Percentiles rank a stretch among this genome's conserved stretches.
Evolutionary conservation across 1,140 invertebrate species (phyloP).

Genomic region (Scaptodrosophila lebanonensis): DNA sequence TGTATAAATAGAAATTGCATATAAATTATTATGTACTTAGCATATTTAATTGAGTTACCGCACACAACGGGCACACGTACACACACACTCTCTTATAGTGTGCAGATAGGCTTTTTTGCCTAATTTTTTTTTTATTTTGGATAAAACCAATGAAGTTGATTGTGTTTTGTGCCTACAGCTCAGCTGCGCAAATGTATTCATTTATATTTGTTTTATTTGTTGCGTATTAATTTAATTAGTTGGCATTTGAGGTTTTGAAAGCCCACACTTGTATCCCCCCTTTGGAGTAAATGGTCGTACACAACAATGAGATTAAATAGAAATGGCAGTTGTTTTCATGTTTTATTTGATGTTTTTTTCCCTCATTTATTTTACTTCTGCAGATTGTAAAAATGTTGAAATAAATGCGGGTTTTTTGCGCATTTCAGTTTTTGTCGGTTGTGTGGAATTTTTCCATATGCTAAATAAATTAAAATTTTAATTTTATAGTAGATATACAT

Average conservation of each 20-base stretch:
- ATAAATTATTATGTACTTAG: conserved; percentile 50
- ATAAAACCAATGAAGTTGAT: too few relatives aligned
- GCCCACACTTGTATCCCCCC: conserved; percentile 20
- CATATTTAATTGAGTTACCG: conserved; percentile 60
- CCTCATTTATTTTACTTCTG: conserved; percentile 2
- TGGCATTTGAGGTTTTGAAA: conserved; percentile 53
- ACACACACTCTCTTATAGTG: conserved; percentile 6
- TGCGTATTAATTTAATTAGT: conserved; percentile 71
- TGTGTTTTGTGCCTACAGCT: conserved; percentile 16
- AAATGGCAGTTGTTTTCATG: conserved; percentile 29
- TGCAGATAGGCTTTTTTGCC: not conserved
- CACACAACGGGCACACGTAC: conserved; percentile 24
- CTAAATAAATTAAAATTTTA: conserved; percentile 64
- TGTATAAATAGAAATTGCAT: conserved; percentile 51
- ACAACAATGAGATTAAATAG: conserved; percentile 42
- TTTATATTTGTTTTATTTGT: conserved; percentile 52
- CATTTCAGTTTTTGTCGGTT: conserved; percentile 32
- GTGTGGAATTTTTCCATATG: conserved; percentile 55
- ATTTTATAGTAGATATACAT: conserved; percentile 33
- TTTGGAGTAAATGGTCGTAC: conserved; percentile 14
- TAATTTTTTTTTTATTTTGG: conserved; percentile 5
- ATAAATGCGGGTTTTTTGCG: conserved; percentile 50
- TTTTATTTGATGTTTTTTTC: conserved; percentile 21
- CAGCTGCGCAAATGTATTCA: too few relatives aligned
- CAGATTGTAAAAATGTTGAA: conserved; percentile 27